Conservation (phyloP, 2,113 vertebrate genomes). For the Cnemophilus loriae region DNA sequence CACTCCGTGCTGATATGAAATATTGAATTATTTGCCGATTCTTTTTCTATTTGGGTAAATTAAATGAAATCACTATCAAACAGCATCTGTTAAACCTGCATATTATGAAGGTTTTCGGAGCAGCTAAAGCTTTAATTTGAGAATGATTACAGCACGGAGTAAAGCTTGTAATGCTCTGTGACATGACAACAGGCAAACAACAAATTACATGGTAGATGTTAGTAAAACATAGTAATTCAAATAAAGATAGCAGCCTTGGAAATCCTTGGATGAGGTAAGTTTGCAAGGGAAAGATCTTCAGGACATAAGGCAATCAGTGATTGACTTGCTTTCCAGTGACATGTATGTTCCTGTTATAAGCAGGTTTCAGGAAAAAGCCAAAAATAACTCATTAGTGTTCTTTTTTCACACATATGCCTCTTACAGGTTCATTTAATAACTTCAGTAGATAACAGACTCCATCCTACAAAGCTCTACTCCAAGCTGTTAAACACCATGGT, state of each 20-base stretch:
- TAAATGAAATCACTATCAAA: constrained; percentile 32
- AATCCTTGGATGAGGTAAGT: not conserved
- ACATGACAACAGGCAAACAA: constrained; percentile 43
- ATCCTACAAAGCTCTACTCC: not conserved
- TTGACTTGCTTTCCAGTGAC: not conserved
- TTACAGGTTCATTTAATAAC: not conserved
- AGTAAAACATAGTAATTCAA: constrained; percentile 14
- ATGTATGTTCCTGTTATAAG: not conserved
- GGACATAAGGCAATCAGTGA: not conserved
- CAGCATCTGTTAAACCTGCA: constrained; percentile 36
- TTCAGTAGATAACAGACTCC: not conserved
- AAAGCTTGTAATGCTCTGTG: constrained; percentile 11
- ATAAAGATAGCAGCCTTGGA: constrained; percentile 14
- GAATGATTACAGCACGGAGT: not conserved
- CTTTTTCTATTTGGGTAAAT: constrained; percentile 35
- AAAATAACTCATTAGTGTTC: not conserved
- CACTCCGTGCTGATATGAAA: not conserved
- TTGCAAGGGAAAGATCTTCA: not conserved
- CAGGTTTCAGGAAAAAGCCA: constrained; percentile 5
- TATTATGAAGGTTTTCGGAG: not conserved
- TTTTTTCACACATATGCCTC: not conserved
- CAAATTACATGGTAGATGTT: constrained; percentile 21
- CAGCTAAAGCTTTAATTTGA: constrained; percentile 35
- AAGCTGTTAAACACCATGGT: not conserved
- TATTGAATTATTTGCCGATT: constrained; percentile 1